Evolutionary conservation across 2,888 invertebrate genomes (phyloP), one percentile per base, ranked within the genome.

Genomic region (Agonopterix arenella): DNA sequence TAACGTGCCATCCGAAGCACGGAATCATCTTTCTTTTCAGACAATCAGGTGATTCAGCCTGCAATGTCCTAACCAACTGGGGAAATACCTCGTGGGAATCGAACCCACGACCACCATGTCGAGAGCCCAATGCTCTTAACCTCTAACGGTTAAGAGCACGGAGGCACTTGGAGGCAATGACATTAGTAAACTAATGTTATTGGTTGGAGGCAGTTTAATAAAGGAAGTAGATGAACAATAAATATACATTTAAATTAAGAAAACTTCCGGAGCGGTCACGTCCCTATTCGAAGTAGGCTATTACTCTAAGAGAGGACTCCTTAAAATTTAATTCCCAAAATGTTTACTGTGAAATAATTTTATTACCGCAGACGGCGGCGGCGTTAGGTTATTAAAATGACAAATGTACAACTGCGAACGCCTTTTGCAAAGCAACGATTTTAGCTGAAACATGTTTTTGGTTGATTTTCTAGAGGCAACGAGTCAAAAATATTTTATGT

Each of bases 291-390:
- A 48, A 52, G 46, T 48, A 45, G 43, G 48, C 55, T 51, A 57
- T 57, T 55, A 57, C 51, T 51, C 51, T 48, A 52, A 47, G 50
- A 11, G 50, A 52, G 46, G 51, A 67, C 61, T 70, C 61, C 65
- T 70, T 69, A 67, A 70, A 74, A 76, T 79, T 77, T 73, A 76
- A 79, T 77, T 75, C 68, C 62, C 70, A 66, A 73, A 76, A 76
- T 79, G 76, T 77, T 78, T 77, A 73, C 76, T 71, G 70, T 62
- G 61, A 69, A 73, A 76, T 77, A 75, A 77, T 76, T 76, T 75
- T 76, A 77, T 73, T 72, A 74, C 75, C 73, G 59, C 74, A 71
- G 70, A 73, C 71, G 73, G 67, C 63, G 73, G 67, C 63, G 67
- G 68, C 62, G 64, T 62, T 58, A 54, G 67, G 69, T 70, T 70